phyloP scores from a whole-genome alignment of 2,113 vertebrate species.

The Rhabdornis inornatus region DNA sequence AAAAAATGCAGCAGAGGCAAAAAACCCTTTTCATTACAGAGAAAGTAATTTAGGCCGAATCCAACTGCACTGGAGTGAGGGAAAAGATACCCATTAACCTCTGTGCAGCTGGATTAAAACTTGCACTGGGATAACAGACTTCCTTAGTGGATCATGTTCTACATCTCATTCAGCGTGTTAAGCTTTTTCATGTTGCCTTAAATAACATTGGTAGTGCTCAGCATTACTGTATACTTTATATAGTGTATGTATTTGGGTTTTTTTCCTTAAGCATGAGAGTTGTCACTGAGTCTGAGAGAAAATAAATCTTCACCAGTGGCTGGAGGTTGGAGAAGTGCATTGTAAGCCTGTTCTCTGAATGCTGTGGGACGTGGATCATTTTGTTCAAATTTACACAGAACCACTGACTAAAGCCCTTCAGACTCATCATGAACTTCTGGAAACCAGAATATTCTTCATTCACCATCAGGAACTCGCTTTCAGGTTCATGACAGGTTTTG shows the following conservation, averaged over 20 bases:
- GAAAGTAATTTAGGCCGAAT: background rate
- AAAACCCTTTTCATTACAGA: background rate
- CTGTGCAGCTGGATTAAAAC: background rate
- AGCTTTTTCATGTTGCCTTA: background rate
- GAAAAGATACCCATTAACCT: background rate
- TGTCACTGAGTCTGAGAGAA: background rate
- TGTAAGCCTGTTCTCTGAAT: background rate
- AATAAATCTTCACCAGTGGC: background rate
- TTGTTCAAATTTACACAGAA: background rate
- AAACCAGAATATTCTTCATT: background rate
- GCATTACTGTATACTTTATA: fast-evolving
- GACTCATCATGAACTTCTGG: background rate
- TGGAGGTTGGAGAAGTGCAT: background rate
- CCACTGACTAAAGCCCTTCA: background rate
- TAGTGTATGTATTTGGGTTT: fast-evolving
- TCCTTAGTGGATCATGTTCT: background rate
- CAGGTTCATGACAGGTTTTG: background rate
- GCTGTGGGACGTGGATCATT: background rate
- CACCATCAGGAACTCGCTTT: background rate
- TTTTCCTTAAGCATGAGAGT: background rate
- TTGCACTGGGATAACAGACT: background rate
- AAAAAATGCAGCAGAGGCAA: background rate
- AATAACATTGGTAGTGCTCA: background rate
- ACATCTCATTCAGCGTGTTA: background rate
- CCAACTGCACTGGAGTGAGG: background rate